These are phyloP conservation scores for Atrichornis clamosus DNA, from an alignment of 2,113 vertebrate species.

Conservation along the genomic window DNA sequence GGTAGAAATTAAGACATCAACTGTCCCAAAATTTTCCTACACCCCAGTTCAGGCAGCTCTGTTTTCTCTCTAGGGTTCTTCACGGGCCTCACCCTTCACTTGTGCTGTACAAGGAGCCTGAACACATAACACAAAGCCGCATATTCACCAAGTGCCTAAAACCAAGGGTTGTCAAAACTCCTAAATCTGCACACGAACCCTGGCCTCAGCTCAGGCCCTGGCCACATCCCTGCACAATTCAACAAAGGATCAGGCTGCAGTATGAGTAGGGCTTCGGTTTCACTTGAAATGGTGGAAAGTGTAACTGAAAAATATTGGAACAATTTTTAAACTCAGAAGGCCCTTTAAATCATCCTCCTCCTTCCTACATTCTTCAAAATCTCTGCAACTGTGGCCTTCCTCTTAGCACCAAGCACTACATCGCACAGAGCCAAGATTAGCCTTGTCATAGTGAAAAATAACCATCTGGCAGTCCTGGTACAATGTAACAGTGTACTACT, in stretches of 20 bases:
- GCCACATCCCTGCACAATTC: background rate
- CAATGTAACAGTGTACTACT: background rate
- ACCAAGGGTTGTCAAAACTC: background rate
- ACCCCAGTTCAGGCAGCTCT: background rate
- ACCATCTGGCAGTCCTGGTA: background rate
- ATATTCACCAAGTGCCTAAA: background rate
- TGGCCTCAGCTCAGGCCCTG: background rate
- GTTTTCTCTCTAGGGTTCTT: background rate
- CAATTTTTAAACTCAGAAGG: background rate
- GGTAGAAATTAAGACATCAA: background rate
- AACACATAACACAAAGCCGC: rapidly evolving
- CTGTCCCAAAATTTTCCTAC: background rate
- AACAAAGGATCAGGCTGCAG: background rate
- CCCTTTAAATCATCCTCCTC: background rate
- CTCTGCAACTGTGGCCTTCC: background rate
- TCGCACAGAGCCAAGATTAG: background rate
- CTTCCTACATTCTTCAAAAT: background rate
- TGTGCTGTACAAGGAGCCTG: background rate
- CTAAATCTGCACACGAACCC: background rate
- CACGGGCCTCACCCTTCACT: background rate
- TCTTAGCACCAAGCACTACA: background rate
- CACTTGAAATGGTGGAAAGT: background rate
- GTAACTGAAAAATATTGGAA: background rate
- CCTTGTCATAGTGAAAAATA: constrained; percentile 23
- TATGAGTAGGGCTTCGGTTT: background rate